Conservation (phyloP, 2,797 vertebrate genomes). For the Helarctos malayanus region DNA sequence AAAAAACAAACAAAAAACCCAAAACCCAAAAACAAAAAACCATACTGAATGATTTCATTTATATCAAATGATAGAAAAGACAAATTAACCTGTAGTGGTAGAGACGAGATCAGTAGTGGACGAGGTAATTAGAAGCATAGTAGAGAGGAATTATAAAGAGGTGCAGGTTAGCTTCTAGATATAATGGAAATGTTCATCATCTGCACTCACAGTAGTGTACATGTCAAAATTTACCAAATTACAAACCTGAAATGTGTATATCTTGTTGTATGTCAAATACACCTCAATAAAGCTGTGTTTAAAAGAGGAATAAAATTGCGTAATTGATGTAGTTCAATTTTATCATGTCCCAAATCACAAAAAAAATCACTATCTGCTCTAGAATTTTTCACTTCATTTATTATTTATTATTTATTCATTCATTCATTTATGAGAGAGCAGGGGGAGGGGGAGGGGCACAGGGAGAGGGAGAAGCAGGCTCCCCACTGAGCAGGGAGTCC, state of each 20-base stretch:
- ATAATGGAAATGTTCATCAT: too few species aligned
- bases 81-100: not conserved
- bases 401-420: not conserved
- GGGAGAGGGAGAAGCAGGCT: too few species aligned
- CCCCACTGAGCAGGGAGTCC: not conserved
- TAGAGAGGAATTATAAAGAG: not conserved
- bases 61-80: not conserved
- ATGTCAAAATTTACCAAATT: too few species aligned
- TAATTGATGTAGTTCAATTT: not conserved
- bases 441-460: too few species aligned
- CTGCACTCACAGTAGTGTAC: too few species aligned
- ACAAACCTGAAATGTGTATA: too few species aligned
- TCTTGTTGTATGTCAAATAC: too few species aligned
- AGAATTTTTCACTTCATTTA: not conserved
- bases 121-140: rapidly evolving
- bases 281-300: too few species aligned
- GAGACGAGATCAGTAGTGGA: not conserved
- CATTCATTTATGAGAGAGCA: too few species aligned
- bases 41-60: not conserved
- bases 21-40: not conserved
- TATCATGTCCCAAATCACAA: not conserved
- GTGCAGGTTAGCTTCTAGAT: too few species aligned
- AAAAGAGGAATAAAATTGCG: too few species aligned
- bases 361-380: not conserved
- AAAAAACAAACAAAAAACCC: too few species aligned